phyloP scores from a whole-genome alignment of 2,113 vertebrate genomes.

The Chaenogobius annularis region DNA sequence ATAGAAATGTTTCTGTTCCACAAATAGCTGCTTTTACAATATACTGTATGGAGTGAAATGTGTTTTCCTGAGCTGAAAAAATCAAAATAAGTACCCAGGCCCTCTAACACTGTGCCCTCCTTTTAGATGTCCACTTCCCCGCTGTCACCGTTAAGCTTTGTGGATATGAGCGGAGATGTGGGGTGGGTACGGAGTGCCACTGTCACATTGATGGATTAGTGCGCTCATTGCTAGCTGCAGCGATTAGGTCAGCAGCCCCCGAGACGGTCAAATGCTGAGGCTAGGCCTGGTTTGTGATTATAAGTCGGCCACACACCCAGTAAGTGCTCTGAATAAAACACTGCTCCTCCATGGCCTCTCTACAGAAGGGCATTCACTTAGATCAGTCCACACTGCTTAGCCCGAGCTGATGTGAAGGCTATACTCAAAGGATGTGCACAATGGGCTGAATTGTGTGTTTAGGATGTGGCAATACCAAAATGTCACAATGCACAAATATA shows the following conservation, averaged over 20 bases:
- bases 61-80: background rate
- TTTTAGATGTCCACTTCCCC: slow-evolving; percentile 7
- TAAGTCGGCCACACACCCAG: slow-evolving; percentile 40
- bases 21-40: too few species aligned
- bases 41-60: too few species aligned
- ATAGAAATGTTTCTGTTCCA: too few species aligned
- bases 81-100: background rate
- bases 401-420: background rate
- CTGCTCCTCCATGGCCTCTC: slow-evolving; percentile 19
- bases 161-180: slow-evolving; percentile 20
- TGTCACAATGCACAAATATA: too few species aligned
- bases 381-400: slow-evolving; percentile 19
- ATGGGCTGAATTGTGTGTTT: too few species aligned
- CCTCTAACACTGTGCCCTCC: slow-evolving; percentile 9
- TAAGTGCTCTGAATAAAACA: slow-evolving; percentile 41
- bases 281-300: slow-evolving; percentile 57
- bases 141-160: slow-evolving; percentile 1
- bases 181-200: slow-evolving; percentile 12
- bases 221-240: slow-evolving; percentile 62
- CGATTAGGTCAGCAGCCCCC: slow-evolving; percentile 66
- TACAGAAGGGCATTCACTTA: slow-evolving; percentile 24
- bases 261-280: slow-evolving; percentile 71
- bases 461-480: too few species aligned
- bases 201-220: slow-evolving; percentile 74
- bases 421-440: too few species aligned